Evolutionary conservation across 2,113 vertebrate species (phyloP).

Genomic region (Setophaga coronata): DNA sequence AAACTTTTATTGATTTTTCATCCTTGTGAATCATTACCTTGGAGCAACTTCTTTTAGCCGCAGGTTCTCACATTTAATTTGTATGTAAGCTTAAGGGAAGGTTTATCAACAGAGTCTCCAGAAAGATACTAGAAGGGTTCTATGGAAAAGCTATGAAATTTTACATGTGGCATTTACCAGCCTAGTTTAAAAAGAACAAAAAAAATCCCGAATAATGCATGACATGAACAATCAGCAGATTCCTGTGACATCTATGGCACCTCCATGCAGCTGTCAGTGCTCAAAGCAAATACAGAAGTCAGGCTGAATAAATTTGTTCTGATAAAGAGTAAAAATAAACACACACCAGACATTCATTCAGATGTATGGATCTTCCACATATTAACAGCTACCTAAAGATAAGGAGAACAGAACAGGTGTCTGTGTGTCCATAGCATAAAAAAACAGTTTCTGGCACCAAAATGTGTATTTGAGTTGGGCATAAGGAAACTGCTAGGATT

Average conservation of each 20-base stretch:
- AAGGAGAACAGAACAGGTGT: background rate
- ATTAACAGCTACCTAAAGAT: background rate
- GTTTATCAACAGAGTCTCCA: constrained; percentile 73
- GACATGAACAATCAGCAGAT: background rate
- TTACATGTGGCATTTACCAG: constrained; percentile 52
- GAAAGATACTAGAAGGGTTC: constrained; percentile 54
- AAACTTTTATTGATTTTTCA: constrained; percentile 88
- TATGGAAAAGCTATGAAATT: constrained; percentile 64
- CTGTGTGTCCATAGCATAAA: background rate
- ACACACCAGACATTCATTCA: background rate
- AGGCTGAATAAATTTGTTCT: background rate
- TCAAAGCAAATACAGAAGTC: background rate
- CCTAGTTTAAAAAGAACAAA: constrained; percentile 11
- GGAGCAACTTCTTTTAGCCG: constrained; percentile 75
- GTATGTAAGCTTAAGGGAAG: constrained; percentile 74
- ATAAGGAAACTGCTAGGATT: background rate
- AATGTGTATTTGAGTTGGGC: background rate
- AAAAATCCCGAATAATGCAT: constrained; percentile 10
- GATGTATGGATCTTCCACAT: background rate
- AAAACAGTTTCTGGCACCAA: background rate
- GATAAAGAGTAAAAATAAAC: background rate
- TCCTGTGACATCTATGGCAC: background rate
- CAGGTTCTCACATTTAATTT: constrained; percentile 85
- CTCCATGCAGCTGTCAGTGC: background rate
- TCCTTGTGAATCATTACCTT: constrained; percentile 82